Percentiles rank a stretch among this genome's conserved stretches.
phyloP scores from a whole-genome alignment of 1,140 invertebrate species.

The Drosophila auraria region DNA sequence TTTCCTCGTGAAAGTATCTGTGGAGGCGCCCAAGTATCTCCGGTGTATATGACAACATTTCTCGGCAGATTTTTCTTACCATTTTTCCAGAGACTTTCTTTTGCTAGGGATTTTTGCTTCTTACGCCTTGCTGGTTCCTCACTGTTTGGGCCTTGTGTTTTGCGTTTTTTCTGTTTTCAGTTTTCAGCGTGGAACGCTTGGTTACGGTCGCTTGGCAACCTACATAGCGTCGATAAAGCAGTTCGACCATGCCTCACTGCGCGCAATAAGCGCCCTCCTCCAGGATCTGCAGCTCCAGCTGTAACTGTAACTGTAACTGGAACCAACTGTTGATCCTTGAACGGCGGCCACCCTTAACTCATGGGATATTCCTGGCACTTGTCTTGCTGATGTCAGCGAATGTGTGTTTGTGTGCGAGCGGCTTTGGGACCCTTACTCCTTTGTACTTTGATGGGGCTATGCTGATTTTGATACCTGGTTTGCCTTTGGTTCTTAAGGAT shows the following conservation, averaged over 20 bases:
- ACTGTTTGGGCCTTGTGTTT: constrained; percentile 18
- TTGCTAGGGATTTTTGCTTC: constrained; percentile 15
- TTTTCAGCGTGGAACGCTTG: constrained; percentile 46
- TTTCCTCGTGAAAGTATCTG: constrained; percentile 91
- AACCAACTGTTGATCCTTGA: constrained; percentile 42
- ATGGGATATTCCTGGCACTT: constrained; percentile 14
- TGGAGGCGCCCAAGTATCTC: constrained; percentile 17
- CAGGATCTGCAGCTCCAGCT: constrained; percentile 20
- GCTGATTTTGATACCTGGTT: neutral
- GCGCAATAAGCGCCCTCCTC: constrained; percentile 4
- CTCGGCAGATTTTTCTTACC: constrained; percentile 69
- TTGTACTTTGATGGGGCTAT: neutral
- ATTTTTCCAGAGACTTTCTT: constrained; percentile 45
- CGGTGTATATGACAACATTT: constrained; percentile 45
- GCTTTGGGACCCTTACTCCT: neutral
- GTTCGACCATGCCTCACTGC: constrained; percentile 55
- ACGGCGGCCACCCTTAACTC: constrained; percentile 36
- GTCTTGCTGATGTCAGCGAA: constrained; percentile 17
- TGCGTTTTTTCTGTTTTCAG: constrained; percentile 29
- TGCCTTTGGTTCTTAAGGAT: neutral
- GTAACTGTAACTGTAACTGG: neutral
- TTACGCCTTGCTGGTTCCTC: constrained; percentile 14
- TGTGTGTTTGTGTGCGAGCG: neutral
- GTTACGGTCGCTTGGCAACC: constrained; percentile 81
- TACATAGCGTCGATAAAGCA: constrained; percentile 73